A percentile compares a stretch with the other conserved stretches of the same genome.
Conservation (phyloP, 2,113 vertebrate genomes). For the Myotis lucifugus region DNA sequence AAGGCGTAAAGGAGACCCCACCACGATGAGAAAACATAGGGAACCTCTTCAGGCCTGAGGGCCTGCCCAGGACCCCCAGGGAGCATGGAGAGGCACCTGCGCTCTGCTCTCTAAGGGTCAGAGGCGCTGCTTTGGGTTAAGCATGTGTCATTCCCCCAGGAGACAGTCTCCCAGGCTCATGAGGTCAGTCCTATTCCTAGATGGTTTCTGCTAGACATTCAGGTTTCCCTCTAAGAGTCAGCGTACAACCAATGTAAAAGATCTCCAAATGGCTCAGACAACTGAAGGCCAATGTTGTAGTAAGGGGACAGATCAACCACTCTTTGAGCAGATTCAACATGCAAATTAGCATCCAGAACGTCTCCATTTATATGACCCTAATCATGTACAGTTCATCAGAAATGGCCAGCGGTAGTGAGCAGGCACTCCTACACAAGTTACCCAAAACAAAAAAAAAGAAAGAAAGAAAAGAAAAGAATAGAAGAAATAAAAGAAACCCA, state of each 20-base stretch:
- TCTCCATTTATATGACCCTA: too few species aligned
- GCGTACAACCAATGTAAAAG: constrained; percentile 53
- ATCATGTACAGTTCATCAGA: accelerated
- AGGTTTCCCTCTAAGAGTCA: constrained; percentile 40
- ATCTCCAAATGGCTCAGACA: neutral
- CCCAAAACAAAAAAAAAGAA: neutral
- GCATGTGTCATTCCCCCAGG: constrained; percentile 63
- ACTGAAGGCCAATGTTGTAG: neutral
- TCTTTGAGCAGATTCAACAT: neutral
- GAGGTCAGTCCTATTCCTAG: constrained; percentile 59
- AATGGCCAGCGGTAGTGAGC: neutral
- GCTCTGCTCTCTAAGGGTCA: constrained; percentile 53
- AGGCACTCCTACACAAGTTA: neutral
- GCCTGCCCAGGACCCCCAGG: constrained; percentile 57
- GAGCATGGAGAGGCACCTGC: constrained; percentile 69
- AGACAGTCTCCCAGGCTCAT: constrained; percentile 67
- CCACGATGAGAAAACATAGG: accelerated
- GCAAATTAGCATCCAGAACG: neutral
- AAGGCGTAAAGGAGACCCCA: neutral
- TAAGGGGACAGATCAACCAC: neutral
- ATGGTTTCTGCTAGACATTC: constrained; percentile 41
- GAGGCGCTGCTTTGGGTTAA: constrained; percentile 75
- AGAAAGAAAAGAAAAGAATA: neutral
- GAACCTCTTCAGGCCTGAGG: neutral
- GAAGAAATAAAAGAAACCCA: neutral